Base-by-base conservation (phyloP, 2,888 invertebrate species). In the Habrosyne pyritoides region DNA sequence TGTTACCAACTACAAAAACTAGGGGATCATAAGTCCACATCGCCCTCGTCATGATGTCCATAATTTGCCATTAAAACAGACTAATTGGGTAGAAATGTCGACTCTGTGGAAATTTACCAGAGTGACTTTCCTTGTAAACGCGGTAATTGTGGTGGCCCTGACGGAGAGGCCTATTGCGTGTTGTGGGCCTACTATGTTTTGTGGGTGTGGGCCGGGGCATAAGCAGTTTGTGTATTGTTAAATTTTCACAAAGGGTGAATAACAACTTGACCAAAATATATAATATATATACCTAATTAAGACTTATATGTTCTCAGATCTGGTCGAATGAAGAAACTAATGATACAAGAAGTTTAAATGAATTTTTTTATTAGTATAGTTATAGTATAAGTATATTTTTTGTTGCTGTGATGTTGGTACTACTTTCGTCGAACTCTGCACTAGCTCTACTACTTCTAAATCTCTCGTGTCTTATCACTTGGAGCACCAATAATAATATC, bases 61-160 rank as follows among this genome's bases (percentile, higher is more conserved):
- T 67, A 70, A 70, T 68, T 70, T 54, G 63, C 18, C 66, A 68
- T 70, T 76, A 77, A 73, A 76, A 69, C 62, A 26, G 53, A 56
- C 69, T 82, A 82, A 82, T 82, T 80, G 77, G 65, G 59, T 66
- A 61, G 62, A 70, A 74, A 72, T 67, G 70, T 66, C 66, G 63
- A 64, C 42, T 42, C 62, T 52, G 54, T 69, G 67, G 69, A 74
- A 75, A 81, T 81, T 77, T 70, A 63, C 57, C 66, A 69, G 67
- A 84, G 85, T 84, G 83, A 74, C 72, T 84, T 84, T 84, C 74
- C 82, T 75, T 84, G 84, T 84, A 57, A 56, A 55, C 53, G 52
- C 56, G 30, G 69, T 71, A 75, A 75, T 76, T 75, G 63, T 66
- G 50, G 22, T 18, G 64, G 70, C 59, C 58, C 61, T 70, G 64